Evolutionary conservation across 2,113 vertebrate genomes (phyloP).

Genomic region (Podiceps cristatus): DNA sequence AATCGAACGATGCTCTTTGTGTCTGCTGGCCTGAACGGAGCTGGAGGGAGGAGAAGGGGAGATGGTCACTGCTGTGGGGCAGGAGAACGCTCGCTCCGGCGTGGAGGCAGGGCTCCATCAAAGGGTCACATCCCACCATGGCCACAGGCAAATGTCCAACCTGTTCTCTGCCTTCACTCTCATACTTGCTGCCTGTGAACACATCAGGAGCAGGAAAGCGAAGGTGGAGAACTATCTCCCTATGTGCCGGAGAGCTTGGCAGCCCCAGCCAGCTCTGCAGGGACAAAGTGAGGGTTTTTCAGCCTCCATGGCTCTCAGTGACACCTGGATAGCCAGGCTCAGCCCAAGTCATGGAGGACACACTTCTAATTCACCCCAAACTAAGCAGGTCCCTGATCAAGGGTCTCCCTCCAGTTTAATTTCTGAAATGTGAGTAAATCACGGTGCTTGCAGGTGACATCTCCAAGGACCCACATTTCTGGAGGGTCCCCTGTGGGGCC

Average conservation of each 20-base stretch:
- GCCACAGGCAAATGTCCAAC: background rate
- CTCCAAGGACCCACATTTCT: background rate
- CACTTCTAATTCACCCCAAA: background rate
- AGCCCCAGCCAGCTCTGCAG: background rate
- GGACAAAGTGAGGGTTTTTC: background rate
- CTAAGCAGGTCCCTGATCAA: background rate
- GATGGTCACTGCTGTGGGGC: background rate
- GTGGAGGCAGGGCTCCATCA: background rate
- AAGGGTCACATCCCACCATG: background rate
- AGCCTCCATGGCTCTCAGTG: background rate
- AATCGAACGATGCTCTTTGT: slow-evolving; percentile 88
- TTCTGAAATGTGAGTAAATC: background rate
- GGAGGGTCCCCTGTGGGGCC: background rate
- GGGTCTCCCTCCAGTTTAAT: background rate
- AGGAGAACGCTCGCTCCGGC: accelerated
- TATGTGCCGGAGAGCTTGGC: accelerated
- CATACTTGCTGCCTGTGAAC: background rate
- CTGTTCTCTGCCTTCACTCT: background rate
- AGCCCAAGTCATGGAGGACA: background rate
- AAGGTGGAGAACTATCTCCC: background rate
- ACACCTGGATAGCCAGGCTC: background rate
- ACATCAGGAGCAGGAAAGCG: background rate
- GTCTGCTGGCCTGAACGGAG: slow-evolving; percentile 91
- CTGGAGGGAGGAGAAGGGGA: slow-evolving; percentile 70
- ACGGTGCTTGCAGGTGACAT: background rate